A percentile compares a stretch with the other conserved stretches of the same genome.
These are phyloP conservation scores for Myrmecobius fasciatus DNA, from an alignment of 2,113 vertebrate genomes.

Conservation along the genomic window DNA sequence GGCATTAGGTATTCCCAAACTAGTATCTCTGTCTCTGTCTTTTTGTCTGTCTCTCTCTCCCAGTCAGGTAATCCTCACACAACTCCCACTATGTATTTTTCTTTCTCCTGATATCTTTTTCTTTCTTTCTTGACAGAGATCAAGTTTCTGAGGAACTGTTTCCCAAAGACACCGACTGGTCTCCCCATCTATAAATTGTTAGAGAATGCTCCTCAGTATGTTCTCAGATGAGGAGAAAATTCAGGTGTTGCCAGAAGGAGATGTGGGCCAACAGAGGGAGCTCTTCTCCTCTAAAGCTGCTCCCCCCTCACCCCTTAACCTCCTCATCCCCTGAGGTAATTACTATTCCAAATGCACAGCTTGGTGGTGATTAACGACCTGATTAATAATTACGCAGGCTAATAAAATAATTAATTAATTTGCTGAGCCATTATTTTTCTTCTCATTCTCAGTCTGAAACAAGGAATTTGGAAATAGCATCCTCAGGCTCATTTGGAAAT, in stretches of 20 bases:
- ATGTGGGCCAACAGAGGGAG: constrained; percentile 15
- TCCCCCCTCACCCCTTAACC: neutral
- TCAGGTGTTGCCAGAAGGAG: constrained; percentile 1
- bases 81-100: neutral
- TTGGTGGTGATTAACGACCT: constrained; percentile 77
- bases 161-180: neutral
- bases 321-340: constrained; percentile 24
- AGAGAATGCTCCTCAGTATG: neutral
- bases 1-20: neutral
- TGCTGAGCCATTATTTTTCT: constrained; percentile 78
- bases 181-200: neutral
- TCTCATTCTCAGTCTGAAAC: constrained; percentile 67
- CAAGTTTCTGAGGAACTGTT: neutral
- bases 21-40: neutral
- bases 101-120: neutral
- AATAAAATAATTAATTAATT: constrained; percentile 83
- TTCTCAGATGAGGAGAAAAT: neutral
- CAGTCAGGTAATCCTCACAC: neutral
- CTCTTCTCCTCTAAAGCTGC: neutral
- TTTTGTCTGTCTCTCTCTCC: neutral
- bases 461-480: constrained; percentile 70
- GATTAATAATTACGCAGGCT: constrained; percentile 82
- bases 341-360: constrained; percentile 73
- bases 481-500: constrained; percentile 71
- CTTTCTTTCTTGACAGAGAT: neutral